These are phyloP conservation scores for Drosophila sordidapex DNA, from an alignment of 2,888 invertebrate genomes.

Conservation along the genomic window DNA sequence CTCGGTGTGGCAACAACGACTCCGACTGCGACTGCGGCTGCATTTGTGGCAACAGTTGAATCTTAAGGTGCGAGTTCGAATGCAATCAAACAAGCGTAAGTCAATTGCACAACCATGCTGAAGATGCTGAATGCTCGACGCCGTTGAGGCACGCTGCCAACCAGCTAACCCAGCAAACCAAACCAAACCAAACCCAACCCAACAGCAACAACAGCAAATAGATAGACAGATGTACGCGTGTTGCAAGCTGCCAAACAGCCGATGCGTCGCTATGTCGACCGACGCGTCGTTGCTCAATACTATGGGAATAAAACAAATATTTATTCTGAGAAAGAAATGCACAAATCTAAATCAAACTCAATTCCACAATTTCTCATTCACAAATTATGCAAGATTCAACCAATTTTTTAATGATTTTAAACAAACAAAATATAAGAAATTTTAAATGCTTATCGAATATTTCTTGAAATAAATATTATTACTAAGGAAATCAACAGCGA, in stretches of 20 bases:
- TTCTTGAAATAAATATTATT: neutral
- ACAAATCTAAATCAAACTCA: neutral
- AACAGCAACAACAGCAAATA: constrained; percentile 54
- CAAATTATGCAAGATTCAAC: neutral
- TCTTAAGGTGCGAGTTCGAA: constrained; percentile 77
- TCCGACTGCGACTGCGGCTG: constrained; percentile 16
- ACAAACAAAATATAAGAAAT: neutral
- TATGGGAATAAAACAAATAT: constrained; percentile 25
- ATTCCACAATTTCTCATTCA: neutral
- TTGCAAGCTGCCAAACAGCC: constrained; percentile 62
- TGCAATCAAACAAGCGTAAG: constrained; percentile 79
- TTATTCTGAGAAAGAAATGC: neutral
- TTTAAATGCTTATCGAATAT: neutral
- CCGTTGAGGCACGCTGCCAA: constrained; percentile 34
- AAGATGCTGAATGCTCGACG: constrained; percentile 41
- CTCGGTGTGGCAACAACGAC: constrained; percentile 11
- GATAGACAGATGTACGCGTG: constrained; percentile 72
- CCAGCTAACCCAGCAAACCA: constrained; percentile 14
- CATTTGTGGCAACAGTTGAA: constrained; percentile 41
- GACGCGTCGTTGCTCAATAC: constrained; percentile 27
- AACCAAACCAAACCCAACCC: constrained; percentile 9
- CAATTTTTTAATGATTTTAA: neutral
- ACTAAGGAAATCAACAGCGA: neutral
- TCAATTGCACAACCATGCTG: constrained; percentile 67
- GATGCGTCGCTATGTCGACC: constrained; percentile 57